Evolutionary conservation across 2,797 vertebrate species (phyloP).

Genomic region (Sebastes minor): DNA sequence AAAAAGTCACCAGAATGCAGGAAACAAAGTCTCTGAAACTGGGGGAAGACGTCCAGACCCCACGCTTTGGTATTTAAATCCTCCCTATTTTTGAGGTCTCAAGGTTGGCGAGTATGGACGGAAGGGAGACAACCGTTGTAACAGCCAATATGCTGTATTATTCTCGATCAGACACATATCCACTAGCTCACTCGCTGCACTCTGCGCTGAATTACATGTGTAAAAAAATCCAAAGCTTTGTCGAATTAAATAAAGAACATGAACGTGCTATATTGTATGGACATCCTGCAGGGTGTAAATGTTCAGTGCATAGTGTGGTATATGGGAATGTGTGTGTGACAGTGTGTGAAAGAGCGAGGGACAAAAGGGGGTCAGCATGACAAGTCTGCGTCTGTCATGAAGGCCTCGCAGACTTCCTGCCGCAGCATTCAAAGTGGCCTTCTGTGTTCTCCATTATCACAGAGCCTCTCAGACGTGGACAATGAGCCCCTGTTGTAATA

Average conservation of each 20-base stretch:
- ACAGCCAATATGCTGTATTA: background rate
- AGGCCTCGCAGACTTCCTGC: constrained; percentile 69
- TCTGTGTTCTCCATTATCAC: constrained; percentile 64
- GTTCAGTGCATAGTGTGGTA: constrained; percentile 7
- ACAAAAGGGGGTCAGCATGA: constrained; percentile 53
- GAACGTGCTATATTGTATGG: background rate
- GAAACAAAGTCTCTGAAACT: too few relatives aligned
- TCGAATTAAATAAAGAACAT: background rate
- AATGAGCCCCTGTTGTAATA: constrained; percentile 58
- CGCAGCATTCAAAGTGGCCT: constrained; percentile 61
- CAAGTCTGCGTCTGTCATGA: constrained; percentile 56
- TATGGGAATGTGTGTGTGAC: constrained; percentile 8
- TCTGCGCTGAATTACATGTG: background rate
- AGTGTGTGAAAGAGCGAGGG: constrained; percentile 9
- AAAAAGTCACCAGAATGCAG: too few relatives aligned
- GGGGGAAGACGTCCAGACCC: too few relatives aligned
- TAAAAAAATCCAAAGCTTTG: background rate
- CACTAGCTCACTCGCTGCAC: background rate
- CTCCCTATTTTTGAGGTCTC: too few relatives aligned
- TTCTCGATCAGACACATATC: background rate
- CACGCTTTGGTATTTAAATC: too few relatives aligned
- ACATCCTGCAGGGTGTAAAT: constrained; percentile 4
- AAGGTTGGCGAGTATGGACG: too few relatives aligned
- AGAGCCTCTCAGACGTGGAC: constrained; percentile 56
- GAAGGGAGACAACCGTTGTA: background rate